These are phyloP conservation scores for Sebastes aleutianus DNA, from an alignment of 2,797 vertebrate genomes.

Conservation along the genomic window DNA sequence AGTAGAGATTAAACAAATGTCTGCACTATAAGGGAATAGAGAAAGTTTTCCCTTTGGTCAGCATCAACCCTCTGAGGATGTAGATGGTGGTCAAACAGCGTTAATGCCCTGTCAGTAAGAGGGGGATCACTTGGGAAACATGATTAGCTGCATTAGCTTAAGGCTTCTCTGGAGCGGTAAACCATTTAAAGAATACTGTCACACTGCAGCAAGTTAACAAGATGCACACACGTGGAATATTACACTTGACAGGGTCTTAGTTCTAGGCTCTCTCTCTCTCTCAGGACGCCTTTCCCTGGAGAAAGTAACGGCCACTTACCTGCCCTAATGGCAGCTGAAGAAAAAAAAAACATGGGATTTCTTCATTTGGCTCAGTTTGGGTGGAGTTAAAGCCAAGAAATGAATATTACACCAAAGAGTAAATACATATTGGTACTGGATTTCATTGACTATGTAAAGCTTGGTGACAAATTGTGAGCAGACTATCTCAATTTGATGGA, in stretches of 20 bases:
- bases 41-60: background rate
- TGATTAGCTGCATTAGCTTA: slow-evolving; percentile 63
- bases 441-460: background rate
- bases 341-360: background rate
- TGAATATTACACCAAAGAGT: background rate
- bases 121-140: slow-evolving; percentile 34
- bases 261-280: background rate
- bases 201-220: slow-evolving; percentile 57
- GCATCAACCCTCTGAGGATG: background rate
- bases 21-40: background rate
- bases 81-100: slow-evolving; percentile 1
- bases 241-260: slow-evolving; percentile 33
- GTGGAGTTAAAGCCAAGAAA: background rate
- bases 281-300: slow-evolving; percentile 1
- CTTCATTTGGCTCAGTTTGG: background rate
- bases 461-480: too few species aligned
- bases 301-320: background rate
- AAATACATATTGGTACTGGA: background rate
- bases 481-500: background rate
- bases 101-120: slow-evolving; percentile 24
- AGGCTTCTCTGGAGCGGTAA: slow-evolving; percentile 56
- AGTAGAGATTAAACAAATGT: background rate
- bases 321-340: background rate
- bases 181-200: slow-evolving; percentile 70
- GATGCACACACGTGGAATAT: slow-evolving; percentile 24